A percentile compares a stretch with the other conserved stretches of the same genome.
phyloP scores from a whole-genome alignment of 2,113 vertebrate genomes.

The Eurystomus gularis region DNA sequence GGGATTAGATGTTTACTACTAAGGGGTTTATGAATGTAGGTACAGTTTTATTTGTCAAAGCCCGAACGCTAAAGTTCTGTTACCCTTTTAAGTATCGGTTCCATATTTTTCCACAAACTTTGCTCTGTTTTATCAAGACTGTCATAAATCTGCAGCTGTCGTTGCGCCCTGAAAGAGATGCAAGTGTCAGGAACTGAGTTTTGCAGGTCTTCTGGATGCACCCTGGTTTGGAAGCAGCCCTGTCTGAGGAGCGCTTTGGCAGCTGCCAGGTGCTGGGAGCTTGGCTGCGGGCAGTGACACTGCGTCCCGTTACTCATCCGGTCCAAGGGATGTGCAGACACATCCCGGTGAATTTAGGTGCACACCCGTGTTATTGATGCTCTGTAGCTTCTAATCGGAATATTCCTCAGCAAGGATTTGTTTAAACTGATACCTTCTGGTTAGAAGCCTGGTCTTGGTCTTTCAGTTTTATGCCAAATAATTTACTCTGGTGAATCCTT shows the following conservation, averaged over 20 bases:
- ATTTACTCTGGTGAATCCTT: neutral
- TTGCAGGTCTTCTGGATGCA: neutral
- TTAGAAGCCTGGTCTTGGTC: too few relatives aligned
- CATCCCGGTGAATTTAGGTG: neutral
- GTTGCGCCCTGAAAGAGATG: neutral
- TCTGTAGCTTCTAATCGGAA: neutral
- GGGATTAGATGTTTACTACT: conserved; percentile 44
- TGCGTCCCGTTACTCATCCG: neutral
- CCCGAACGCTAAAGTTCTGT: conserved; percentile 17
- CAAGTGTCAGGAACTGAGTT: neutral
- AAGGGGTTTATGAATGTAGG: conserved; percentile 22
- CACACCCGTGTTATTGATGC: neutral
- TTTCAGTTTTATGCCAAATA: neutral
- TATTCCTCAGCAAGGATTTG: neutral
- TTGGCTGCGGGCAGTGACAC: too few relatives aligned
- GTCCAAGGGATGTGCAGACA: neutral
- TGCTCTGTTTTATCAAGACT: conserved; percentile 1
- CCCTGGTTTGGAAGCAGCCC: neutral
- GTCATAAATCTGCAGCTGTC: conserved; percentile 2
- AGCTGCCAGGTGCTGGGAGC: neutral
- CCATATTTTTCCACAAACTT: neutral
- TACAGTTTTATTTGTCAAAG: conserved; percentile 45
- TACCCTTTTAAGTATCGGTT: neutral
- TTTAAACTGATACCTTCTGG: neutral
- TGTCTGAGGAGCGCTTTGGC: neutral